Evolutionary conservation across 2,797 vertebrate genomes (phyloP), one percentile per base, ranked within the genome.

Genomic region (Mus spretus): DNA sequence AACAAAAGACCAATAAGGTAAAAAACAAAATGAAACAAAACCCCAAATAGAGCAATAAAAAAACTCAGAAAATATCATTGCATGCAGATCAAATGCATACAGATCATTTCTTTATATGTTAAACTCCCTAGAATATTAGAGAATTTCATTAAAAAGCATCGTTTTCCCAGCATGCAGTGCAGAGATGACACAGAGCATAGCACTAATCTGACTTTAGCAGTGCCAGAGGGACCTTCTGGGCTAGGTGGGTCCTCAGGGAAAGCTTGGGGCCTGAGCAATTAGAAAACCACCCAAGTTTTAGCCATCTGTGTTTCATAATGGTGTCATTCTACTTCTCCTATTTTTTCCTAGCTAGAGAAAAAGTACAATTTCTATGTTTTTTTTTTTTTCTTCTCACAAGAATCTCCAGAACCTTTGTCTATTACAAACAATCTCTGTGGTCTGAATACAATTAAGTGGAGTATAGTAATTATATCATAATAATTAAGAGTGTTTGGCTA

Each of bases 101-200:
- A 83, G 31, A 50, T 77, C 37, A 83, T 91, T 37, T 94, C 94
- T 78, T 40, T 81, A 78, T 75, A 93, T 74, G 8, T 93, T 75
- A 94, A 77, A 59, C 31, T 90, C 14, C 86, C 9, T 50, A 95
- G 24, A 82, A 90, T 90, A 2, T 89, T 96, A 91, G 17, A 74
- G 11, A 12, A 75, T 74, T 67, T 79, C 93, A 53, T 83, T 70
- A 50, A 75, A 75, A 63, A 89, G 15, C 90, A 3, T 34, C 44
- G 72, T 80, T 90, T 81, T 95, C 44, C 10, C 50, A 79, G 47
- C 24, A 37, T 74, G 37, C 47, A 79, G 8, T 78, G 55, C 20
- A 57, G 20, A 70, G 13, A 7, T 93, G 24, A 53, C 44, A 22
- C 72, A 75, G 78, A 91, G 31, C 50, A 89, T 19, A 93, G 40